phyloP scores from a whole-genome alignment of 1,140 invertebrate species.

The Lethrus apterus region DNA sequence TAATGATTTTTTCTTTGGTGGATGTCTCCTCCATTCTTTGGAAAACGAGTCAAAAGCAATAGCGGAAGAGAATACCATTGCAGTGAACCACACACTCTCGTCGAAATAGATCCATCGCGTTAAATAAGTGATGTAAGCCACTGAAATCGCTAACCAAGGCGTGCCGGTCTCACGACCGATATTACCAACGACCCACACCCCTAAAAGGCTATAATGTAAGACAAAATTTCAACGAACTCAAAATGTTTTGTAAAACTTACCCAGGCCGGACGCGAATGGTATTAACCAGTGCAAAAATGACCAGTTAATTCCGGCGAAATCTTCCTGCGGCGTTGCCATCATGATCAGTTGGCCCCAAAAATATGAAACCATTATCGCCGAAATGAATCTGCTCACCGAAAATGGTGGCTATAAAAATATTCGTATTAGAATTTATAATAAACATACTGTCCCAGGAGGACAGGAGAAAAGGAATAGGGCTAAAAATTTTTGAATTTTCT shows the following conservation, averaged over 20 bases:
- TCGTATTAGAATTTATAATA: constrained; percentile 2
- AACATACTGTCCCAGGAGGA: background rate
- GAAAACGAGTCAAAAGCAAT: constrained; percentile 64
- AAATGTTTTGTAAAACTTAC: too few relatives aligned
- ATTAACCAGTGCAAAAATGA: constrained; percentile 61
- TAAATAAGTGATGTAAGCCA: constrained; percentile 60
- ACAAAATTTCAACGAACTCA: too few relatives aligned
- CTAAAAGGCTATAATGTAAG: constrained; percentile 38
- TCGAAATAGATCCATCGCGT: constrained; percentile 57
- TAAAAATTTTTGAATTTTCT: too few relatives aligned
- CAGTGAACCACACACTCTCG: constrained; percentile 57
- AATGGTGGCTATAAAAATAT: constrained; percentile 71
- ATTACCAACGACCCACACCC: constrained; percentile 84
- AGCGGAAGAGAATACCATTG: constrained; percentile 56
- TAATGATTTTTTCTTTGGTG: constrained; percentile 40
- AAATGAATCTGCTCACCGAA: constrained; percentile 66
- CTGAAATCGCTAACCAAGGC: constrained; percentile 55
- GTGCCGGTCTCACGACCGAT: constrained; percentile 63
- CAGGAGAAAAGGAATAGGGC: too few relatives aligned
- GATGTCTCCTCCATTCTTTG: constrained; percentile 68
- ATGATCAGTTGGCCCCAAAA: constrained; percentile 69
- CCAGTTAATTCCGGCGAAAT: constrained; percentile 61
- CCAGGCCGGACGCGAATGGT: constrained; percentile 65
- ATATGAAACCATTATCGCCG: constrained; percentile 69
- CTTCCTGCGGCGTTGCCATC: constrained; percentile 69